A percentile compares a stretch with the other conserved stretches of the same genome.
Evolutionary conservation across 2,113 vertebrate genomes (phyloP).

Genomic region (Hypanus sabinus): DNA sequence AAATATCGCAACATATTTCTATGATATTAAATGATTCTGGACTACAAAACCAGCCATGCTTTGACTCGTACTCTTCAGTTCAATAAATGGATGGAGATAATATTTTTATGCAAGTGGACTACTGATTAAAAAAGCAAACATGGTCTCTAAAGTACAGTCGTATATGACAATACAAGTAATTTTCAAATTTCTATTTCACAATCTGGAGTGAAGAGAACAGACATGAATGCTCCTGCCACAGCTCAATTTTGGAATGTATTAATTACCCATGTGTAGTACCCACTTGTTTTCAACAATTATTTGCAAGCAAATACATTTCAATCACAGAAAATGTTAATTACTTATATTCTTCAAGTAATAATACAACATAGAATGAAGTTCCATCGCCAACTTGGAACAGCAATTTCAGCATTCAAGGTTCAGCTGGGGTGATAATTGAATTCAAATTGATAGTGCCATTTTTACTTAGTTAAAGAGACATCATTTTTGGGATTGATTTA

Average conservation of each 20-base stretch:
- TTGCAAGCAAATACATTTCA: not conserved
- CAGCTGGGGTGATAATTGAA: not conserved
- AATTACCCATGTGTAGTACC: not conserved
- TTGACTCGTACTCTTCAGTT: not conserved
- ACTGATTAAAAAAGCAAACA: not conserved
- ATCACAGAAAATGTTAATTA: not conserved
- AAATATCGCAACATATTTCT: no score
- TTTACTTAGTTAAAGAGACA: not conserved
- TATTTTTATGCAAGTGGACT: not conserved
- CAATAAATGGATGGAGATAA: not conserved
- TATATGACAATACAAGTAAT: not conserved
- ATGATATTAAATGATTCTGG: not conserved
- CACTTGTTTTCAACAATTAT: not conserved
- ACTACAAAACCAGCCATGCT: not conserved
- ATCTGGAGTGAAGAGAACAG: not conserved
- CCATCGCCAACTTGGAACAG: not conserved
- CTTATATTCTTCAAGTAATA: not conserved
- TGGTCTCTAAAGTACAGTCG: not conserved
- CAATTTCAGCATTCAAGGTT: not conserved
- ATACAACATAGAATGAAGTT: not conserved
- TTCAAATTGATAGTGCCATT: not conserved
- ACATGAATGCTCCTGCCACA: not conserved
- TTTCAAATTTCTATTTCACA: not conserved
- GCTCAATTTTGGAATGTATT: not conserved
- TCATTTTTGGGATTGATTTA: not conserved